Evolutionary conservation across 2,797 vertebrate genomes (phyloP), one percentile per base, ranked within the genome.

Genomic region (Tauraco hartlaubi): DNA sequence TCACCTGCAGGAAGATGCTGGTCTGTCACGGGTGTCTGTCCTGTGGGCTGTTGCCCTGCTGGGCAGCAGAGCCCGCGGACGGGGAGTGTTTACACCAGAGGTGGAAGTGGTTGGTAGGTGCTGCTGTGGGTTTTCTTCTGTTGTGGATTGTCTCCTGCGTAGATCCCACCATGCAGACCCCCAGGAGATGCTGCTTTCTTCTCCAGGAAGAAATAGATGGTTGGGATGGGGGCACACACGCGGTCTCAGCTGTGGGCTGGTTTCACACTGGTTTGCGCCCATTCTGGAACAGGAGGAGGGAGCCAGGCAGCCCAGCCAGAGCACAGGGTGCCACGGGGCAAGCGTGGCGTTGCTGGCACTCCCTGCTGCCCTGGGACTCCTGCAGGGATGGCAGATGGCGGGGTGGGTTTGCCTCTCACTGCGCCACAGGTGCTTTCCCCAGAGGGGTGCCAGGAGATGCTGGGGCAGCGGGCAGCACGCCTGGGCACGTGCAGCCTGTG

Each of bases 31-130:
- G 16, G 33, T n/a, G 52, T 55, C 56, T 49, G 73, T 39, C 43
- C 22, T 9, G 31, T 2, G 15, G 4, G 21, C 1, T 6, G 0
- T 2, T 2, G 11, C 25, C 56, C 46, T 1, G 2, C 8, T 1
- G 2, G n/a, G 37, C 12, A 20, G 74, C 49, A 25, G 59, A n/a
- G 54, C n/a, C 11, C 0, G 1, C 56, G 25, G 26, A 3, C 1
- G 0, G 28, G 29, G 56, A 41, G 3, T 20, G 44, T 21, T 35
- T 5, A 2, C 59, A 11, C 12, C 11, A 2, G 7, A 18, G 61
- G 10, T 17, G 23, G 25, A 20, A 31, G 37, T 11, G 14, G 19
- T 3, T 56, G 68, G 44, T 5, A 62, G 18, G 73, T 55, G 74
- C 37, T 81, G 54, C 31, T 52, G 44, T n/a, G 54, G 31, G 5